Base-by-base conservation (phyloP, 2,113 vertebrate genomes). In the Calidris pugnax region DNA sequence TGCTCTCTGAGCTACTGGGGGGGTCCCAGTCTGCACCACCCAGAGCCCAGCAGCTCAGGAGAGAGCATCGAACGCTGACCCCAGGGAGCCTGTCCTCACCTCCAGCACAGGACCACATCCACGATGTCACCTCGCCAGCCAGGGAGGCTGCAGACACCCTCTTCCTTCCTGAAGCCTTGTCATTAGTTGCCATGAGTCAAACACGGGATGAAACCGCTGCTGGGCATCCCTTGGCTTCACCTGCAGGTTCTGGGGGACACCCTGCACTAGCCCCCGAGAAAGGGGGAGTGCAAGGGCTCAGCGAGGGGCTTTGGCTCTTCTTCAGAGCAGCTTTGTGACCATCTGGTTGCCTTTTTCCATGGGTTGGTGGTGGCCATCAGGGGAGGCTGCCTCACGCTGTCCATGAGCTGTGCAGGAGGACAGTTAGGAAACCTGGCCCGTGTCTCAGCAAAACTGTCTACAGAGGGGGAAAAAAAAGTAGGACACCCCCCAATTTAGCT, bases 81-180 rank as follows among this genome's bases (percentile, higher is more conserved):
- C 41, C 35, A 9, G 50, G 39, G 43, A 63, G 11, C 24, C 41
- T 43, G 41, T 37, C 57, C 48, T 13, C 12, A 16, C 57, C 81
- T 66, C 37, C 59, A 79, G 39, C 37, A 6, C 2, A 0, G 24
- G 39, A 30, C 47, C 47, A 28, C 6, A 0, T 51, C 66, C 66
- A 7, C 1, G 0, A 19, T 6, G 21, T 22, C 22, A 2, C n/a
- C 24, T 26, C 11, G 1, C 9, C 50, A 22, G 8, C 41, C 16
- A 1, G 17, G 23, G 32, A 82, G 27, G 17, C 33, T 89, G 73
- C 43, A 48, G 60, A 10, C 3, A 12, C 43, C 24, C 5, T 37
- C 45, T 39, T n/a, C 14, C 55, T 53, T 82, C 69, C 57, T 24
- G 33, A 76, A 73, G 59, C 72, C 39, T 78, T 37, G 0, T 10